phyloP scores from a whole-genome alignment of 2,113 vertebrate species.

The Anhinga rufa region DNA sequence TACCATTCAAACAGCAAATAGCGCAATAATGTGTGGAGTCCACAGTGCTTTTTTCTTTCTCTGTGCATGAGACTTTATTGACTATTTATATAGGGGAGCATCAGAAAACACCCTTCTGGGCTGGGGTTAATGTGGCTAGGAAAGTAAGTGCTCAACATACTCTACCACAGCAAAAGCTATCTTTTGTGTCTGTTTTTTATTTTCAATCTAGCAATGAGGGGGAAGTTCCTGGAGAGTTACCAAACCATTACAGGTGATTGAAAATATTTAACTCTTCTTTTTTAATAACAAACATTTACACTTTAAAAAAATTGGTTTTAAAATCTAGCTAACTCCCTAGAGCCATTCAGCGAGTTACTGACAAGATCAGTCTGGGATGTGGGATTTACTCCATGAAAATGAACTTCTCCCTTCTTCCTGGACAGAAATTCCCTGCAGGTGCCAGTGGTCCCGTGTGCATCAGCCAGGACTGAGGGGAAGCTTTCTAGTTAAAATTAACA shows the following conservation, averaged over 20 bases:
- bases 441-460: rapidly evolving
- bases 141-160: background rate
- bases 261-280: conserved; percentile 37
- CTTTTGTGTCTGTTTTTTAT: background rate
- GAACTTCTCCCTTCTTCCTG: background rate
- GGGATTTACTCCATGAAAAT: background rate
- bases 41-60: background rate
- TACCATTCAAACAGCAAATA: background rate
- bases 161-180: background rate
- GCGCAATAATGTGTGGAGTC: background rate
- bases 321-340: background rate
- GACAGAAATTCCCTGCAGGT: background rate
- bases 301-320: background rate
- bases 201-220: background rate
- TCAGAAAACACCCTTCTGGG: background rate
- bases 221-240: conserved; percentile 7
- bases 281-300: background rate
- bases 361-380: background rate
- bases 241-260: conserved; percentile 27
- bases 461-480: background rate
- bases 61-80: background rate
- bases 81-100: background rate
- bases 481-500: background rate
- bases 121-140: background rate
- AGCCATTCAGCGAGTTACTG: background rate